Conservation (phyloP, 2,797 vertebrate genomes). For the Eulemur mongoz region DNA sequence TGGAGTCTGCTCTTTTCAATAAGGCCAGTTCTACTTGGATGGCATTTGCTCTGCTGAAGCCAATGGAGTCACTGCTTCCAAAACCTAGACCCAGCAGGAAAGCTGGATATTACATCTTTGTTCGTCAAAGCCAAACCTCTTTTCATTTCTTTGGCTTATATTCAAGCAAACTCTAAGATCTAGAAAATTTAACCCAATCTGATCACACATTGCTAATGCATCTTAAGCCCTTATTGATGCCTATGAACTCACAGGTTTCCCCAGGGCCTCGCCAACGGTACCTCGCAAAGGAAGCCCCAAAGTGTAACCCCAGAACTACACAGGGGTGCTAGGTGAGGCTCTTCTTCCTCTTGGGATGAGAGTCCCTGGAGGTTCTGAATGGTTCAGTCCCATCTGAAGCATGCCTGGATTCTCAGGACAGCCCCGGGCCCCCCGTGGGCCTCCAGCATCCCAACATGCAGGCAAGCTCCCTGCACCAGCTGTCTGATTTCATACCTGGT, state of each 20-base stretch:
- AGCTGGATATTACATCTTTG: background rate
- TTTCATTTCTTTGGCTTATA: constrained; percentile 5
- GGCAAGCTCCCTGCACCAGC: background rate
- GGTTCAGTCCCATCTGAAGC: background rate
- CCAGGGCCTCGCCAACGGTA: background rate
- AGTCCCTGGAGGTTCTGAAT: background rate
- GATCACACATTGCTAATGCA: background rate
- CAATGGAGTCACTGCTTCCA: constrained; percentile 11
- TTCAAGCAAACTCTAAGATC: constrained; percentile 22
- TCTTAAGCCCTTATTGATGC: background rate
- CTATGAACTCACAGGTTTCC: background rate
- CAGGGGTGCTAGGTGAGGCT: background rate
- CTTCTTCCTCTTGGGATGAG: background rate
- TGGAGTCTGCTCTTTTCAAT: background rate
- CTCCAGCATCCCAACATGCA: constrained; percentile 2
- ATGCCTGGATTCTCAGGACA: background rate
- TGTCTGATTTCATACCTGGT: constrained; percentile 90
- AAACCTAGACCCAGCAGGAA: constrained; percentile 22
- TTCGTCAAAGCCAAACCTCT: constrained; percentile 27
- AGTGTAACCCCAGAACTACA: background rate
- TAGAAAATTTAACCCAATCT: constrained; percentile 45
- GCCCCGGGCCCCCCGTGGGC: background rate
- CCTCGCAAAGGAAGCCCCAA: background rate
- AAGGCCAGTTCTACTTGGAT: background rate
- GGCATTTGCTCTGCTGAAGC: background rate